Conservation (phyloP, 2,113 vertebrate species). For the Megaleporinus macrocephalus region DNA sequence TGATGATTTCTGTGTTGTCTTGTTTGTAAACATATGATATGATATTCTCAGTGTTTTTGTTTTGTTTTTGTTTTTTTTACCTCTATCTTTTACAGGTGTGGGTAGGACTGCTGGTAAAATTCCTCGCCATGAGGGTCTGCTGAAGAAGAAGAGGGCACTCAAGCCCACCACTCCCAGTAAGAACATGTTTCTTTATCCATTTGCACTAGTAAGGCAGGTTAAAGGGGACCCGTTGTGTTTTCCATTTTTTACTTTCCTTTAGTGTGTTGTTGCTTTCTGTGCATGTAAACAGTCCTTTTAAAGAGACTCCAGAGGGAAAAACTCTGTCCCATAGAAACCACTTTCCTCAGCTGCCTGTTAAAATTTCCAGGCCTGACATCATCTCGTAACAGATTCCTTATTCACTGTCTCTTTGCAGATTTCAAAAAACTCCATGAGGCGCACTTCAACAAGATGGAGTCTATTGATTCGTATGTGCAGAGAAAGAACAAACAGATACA, state of each 20-base stretch:
- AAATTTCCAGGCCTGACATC: too few species aligned
- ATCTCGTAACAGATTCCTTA: too few species aligned
- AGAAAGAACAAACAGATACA: conserved; percentile 83
- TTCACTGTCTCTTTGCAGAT: conserved; percentile 73
- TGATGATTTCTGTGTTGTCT: too few species aligned
- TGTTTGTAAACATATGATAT: too few species aligned
- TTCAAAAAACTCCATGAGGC: conserved; percentile 94
- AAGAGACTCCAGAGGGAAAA: too few species aligned
- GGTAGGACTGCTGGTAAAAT: conserved; percentile 71
- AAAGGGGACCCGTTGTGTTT: too few species aligned
- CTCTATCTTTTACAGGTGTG: conserved; percentile 29
- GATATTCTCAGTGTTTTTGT: not conserved
- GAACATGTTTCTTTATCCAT: conserved; percentile 1
- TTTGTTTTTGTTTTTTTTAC: not conserved
- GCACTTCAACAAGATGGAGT: conserved; percentile 93
- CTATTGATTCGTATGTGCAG: conserved; percentile 89
- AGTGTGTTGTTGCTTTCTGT: too few species aligned
- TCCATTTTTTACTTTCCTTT: too few species aligned
- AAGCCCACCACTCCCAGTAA: conserved; percentile 88
- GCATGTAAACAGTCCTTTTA: too few species aligned
- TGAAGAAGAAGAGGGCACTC: conserved; percentile 68
- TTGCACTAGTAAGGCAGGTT: not conserved
- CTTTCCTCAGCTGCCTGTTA: too few species aligned
- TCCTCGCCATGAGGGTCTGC: conserved; percentile 64
- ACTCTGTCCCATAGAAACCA: too few species aligned